Evolutionary conservation across 2,113 vertebrate species (phyloP).

Genomic region (Oreochromis spilurus): DNA sequence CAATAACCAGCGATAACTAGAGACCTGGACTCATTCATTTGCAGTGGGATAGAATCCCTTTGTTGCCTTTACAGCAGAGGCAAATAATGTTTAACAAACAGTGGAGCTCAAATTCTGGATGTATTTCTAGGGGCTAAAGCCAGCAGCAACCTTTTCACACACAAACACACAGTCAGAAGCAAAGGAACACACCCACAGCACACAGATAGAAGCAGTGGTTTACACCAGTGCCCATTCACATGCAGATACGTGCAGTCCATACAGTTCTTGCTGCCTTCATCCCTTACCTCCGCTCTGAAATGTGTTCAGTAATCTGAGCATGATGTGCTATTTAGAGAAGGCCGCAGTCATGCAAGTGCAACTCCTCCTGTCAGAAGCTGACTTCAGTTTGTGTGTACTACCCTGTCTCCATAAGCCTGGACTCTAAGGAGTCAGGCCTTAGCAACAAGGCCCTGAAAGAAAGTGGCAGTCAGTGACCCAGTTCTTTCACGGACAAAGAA

Average conservation of each 20-base stretch:
- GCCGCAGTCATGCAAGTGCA: conserved; percentile 33
- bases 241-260: background rate
- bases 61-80: conserved; percentile 51
- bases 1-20: conserved; percentile 69
- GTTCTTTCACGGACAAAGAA: conserved; percentile 56
- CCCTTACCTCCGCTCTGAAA: conserved; percentile 14
- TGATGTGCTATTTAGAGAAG: conserved; percentile 40
- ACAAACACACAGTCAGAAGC: background rate
- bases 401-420: conserved; percentile 35
- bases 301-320: conserved; percentile 45
- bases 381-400: conserved; percentile 42
- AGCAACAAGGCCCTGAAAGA: conserved; percentile 38
- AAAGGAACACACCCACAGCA: background rate
- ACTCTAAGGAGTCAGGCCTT: conserved; percentile 34
- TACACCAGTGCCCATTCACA: conserved; percentile 6
- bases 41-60: conserved; percentile 37
- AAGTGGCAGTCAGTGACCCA: conserved; percentile 56
- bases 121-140: conserved; percentile 24
- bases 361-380: conserved; percentile 34
- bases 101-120: conserved; percentile 32
- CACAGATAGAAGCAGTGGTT: background rate
- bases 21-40: conserved; percentile 59
- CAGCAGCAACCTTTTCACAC: conserved; percentile 7
- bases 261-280: conserved; percentile 10
- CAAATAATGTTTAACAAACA: conserved; percentile 61